A percentile compares a stretch with the other conserved stretches of the same genome.
Conservation (phyloP, 2,888 invertebrate genomes). For the Calliphora vomitoria region DNA sequence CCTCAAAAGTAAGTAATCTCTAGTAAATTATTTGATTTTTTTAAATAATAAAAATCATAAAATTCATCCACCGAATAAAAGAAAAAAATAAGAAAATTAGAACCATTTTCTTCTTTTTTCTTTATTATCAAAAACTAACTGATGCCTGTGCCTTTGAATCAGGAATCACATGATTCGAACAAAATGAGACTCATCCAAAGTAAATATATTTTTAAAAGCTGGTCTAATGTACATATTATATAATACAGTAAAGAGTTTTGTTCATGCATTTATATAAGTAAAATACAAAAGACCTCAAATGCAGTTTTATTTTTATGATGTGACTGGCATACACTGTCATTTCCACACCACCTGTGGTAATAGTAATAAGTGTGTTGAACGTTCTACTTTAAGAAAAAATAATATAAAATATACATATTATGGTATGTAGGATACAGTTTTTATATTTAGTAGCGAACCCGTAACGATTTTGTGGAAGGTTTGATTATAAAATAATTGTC, state of each 20-base stretch:
- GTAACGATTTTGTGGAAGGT: neutral
- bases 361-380: neutral
- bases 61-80: no score
- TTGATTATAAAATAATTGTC: neutral
- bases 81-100: no score
- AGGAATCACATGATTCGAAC: no score
- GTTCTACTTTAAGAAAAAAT: neutral
- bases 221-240: no score
- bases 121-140: no score
- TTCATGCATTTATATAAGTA: neutral
- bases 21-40: no score
- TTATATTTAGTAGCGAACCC: neutral
- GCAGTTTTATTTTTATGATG: conserved; percentile 47
- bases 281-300: conserved; percentile 35
- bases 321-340: conserved; percentile 50
- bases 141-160: no score
- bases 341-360: conserved; percentile 56
- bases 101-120: no score
- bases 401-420: neutral
- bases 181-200: no score
- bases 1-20: no score
- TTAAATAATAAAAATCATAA: no score
- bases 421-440: neutral
- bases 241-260: neutral
- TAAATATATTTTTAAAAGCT: no score